Evolutionary conservation across 2,797 vertebrate genomes (phyloP), one percentile per base, ranked within the genome.

Genomic region (Neosilurus mollespiculum): DNA sequence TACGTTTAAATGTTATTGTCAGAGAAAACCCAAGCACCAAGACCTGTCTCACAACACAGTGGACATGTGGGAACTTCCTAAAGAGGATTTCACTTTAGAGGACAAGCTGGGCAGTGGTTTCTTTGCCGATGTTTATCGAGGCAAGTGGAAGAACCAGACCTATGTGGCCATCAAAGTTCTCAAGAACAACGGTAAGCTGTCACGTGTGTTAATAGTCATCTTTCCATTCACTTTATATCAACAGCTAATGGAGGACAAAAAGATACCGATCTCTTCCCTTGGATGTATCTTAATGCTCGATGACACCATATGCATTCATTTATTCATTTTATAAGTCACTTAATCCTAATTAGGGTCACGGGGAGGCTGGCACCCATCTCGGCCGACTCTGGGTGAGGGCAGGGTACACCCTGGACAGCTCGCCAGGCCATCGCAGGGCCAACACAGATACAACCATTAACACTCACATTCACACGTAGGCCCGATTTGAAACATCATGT

Each of bases 61-160:
- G 76, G 95, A 95, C 0, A 90, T 94, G 71, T 96, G 96, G 96
- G 95, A 96, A 87, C 92, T 94, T 3, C 95, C 95, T 0, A 93
- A 91, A 78, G 92, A 95, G 0, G 94, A 97, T 84, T 96, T 97
- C 88, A 91, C 76, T 0, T 87, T 96, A 76, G 89, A 86, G 77
- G 85, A 90, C 85, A 90, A 91, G 88, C 91, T 97, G 71, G 96
- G 96, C 22, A 90, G 90, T 0, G 95, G 96, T 4, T 93, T 88
- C 88, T 97, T 96, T 0, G 92, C 95, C 1, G 90, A 95, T 0
- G 96, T 97, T 83, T 92, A 94, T 77, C 87, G 88, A 6, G 96
- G 96, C 11, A 90, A 85, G 58, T 97, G 96, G 96, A 96, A 94
- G 82, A 91, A 92, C 81, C 88, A 86, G 34, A 92, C 95, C 30